Conservation (phyloP, 2,113 vertebrate genomes). For the Gnathonemus echidnorhynchus region DNA sequence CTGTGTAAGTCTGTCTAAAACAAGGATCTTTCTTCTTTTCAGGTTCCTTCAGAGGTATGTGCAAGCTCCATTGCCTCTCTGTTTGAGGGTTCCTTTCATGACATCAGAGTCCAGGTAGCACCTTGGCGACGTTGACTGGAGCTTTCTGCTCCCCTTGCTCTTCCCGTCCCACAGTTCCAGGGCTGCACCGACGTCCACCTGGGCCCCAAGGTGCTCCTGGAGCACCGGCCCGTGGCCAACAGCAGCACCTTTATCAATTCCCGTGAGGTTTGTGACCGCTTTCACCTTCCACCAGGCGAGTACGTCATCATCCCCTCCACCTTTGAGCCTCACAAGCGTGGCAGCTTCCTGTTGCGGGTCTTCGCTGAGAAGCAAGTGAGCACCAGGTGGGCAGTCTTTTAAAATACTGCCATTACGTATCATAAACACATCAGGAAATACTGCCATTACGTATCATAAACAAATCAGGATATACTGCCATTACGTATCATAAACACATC, state of each 20-base stretch:
- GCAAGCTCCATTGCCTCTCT: background rate
- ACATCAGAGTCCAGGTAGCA: background rate
- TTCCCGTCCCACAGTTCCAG: conserved; percentile 21
- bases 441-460: background rate
- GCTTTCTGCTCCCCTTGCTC: background rate
- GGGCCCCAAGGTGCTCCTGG: conserved; percentile 52
- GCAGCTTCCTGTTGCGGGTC: conserved; percentile 62
- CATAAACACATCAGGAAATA: background rate
- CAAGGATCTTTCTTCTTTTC: conserved; percentile 20
- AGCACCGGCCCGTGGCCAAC: conserved; percentile 22
- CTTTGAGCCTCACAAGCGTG: conserved; percentile 55
- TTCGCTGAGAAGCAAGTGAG: conserved; percentile 57
- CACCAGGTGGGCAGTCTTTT: conserved; percentile 4
- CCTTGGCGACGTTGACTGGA: background rate
- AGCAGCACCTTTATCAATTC: conserved; percentile 49
- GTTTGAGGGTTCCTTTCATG: background rate
- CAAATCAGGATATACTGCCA: background rate
- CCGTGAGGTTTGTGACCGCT: conserved; percentile 49
- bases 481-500: background rate
- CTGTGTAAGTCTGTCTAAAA: background rate
- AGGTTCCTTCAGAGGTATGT: conserved; percentile 56
- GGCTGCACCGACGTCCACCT: conserved; percentile 23
- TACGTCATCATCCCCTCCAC: conserved; percentile 63
- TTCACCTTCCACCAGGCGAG: conserved; percentile 50
- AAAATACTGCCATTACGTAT: background rate